Conservation (phyloP, 2,113 vertebrate genomes). For the Heloderma charlesbogerti region DNA sequence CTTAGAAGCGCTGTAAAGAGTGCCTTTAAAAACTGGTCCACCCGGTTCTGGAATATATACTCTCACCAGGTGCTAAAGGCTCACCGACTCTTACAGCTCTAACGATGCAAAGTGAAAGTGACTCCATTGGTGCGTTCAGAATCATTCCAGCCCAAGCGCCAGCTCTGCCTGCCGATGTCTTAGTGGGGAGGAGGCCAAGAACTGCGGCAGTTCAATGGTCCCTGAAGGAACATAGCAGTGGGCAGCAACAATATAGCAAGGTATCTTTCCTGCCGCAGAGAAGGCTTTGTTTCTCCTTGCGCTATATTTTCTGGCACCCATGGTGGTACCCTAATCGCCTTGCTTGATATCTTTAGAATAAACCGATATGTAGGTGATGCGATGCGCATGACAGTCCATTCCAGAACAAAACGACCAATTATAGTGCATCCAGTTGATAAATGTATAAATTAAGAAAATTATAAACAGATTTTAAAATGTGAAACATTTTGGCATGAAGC, state of each 20-base stretch:
- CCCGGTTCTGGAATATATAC: not conserved
- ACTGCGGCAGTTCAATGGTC: not conserved
- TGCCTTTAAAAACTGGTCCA: not conserved
- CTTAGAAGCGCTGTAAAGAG: not conserved
- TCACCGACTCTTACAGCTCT: not conserved
- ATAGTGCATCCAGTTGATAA: too few relatives aligned
- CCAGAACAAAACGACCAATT: too few relatives aligned
- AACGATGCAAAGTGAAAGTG: not conserved
- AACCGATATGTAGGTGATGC: too few relatives aligned
- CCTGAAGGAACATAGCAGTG: not conserved
- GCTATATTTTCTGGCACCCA: not conserved
- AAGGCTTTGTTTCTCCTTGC: not conserved
- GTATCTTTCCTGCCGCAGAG: not conserved
- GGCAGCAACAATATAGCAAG: not conserved
- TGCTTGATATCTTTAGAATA: too few relatives aligned
- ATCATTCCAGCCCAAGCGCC: not conserved
- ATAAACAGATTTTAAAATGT: too few relatives aligned
- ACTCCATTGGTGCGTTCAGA: not conserved
- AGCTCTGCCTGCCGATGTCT: not conserved
- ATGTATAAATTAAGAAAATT: too few relatives aligned
- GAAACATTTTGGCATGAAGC: too few relatives aligned
- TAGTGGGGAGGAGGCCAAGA: not conserved
- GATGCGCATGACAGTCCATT: too few relatives aligned
- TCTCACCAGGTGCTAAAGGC: not conserved
- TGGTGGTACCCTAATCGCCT: too few relatives aligned